These are phyloP conservation scores for Oncorhynchus kisutch DNA, from an alignment of 2,113 vertebrate genomes.

Conservation along the genomic window DNA sequence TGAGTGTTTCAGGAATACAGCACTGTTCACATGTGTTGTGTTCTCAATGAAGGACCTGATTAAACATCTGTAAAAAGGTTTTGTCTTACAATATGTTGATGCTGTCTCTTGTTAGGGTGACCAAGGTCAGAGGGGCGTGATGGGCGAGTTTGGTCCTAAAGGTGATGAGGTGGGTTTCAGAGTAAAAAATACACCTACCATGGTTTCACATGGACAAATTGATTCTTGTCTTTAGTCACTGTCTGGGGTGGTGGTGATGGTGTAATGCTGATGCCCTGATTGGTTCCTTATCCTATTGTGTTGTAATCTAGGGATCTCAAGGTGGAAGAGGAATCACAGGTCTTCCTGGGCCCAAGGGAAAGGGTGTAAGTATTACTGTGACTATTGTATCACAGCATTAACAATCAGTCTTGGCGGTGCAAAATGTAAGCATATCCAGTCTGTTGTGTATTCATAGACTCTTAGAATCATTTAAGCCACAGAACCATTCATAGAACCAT, in stretches of 20 bases:
- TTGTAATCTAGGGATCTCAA: conserved; percentile 77
- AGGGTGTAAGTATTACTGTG: conserved; percentile 77
- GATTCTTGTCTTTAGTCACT: neutral
- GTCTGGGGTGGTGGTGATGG: neutral
- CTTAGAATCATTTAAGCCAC: too few relatives aligned
- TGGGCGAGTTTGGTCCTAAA: conserved; percentile 87
- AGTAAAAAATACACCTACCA: neutral
- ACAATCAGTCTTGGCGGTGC: neutral
- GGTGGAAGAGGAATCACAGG: conserved; percentile 90
- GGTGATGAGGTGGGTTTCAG: conserved; percentile 81
- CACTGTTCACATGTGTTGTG: too few relatives aligned
- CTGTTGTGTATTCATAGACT: too few relatives aligned
- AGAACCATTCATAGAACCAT: too few relatives aligned
- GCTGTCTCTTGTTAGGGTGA: conserved; percentile 81
- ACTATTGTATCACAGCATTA: neutral
- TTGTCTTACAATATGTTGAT: neutral
- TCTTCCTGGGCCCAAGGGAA: conserved; percentile 91
- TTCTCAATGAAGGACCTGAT: neutral
- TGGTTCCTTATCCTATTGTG: conserved; percentile 4
- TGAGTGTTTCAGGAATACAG: too few relatives aligned
- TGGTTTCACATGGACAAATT: neutral
- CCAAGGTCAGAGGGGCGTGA: conserved; percentile 83
- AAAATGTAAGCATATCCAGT: neutral
- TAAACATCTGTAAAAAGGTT: neutral
- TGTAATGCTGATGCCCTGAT: neutral